Evolutionary conservation across 2,797 vertebrate species (phyloP).

Genomic region (Malurus splendens): DNA sequence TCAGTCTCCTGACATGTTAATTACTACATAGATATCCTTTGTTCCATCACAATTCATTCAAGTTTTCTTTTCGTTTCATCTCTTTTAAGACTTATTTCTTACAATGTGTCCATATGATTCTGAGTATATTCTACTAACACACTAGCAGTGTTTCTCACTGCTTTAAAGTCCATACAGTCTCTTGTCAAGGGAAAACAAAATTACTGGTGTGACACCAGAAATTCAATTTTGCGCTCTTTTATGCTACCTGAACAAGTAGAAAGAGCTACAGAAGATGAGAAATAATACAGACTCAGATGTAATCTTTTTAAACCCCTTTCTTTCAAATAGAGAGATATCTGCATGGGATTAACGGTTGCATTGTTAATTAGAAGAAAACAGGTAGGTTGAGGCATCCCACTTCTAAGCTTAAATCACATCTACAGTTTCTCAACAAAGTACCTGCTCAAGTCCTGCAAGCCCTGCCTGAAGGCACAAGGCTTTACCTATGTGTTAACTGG

Average conservation of each 20-base stretch:
- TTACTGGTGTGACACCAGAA: neutral
- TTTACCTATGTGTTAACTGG: neutral
- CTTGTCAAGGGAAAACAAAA: neutral
- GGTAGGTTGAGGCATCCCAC: neutral
- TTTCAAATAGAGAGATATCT: neutral
- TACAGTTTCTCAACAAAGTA: constrained; percentile 30
- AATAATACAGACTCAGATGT: neutral
- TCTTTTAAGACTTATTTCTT: neutral
- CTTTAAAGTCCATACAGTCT: neutral
- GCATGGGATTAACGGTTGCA: constrained; percentile 18
- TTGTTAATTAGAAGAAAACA: neutral
- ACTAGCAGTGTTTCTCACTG: neutral
- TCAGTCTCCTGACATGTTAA: neutral
- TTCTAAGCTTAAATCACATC: neutral
- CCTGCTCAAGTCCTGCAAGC: constrained; percentile 4
- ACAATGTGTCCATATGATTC: neutral
- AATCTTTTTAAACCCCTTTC: neutral
- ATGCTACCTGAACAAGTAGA: neutral
- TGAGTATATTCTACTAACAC: neutral
- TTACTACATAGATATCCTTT: neutral
- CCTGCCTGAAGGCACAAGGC: neutral
- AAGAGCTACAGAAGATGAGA: neutral
- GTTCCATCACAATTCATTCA: neutral
- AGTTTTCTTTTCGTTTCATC: neutral
- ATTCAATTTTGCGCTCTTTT: neutral